phyloP scores from a whole-genome alignment of 2,113 vertebrate species.

The Entelurus aequoreus region DNA sequence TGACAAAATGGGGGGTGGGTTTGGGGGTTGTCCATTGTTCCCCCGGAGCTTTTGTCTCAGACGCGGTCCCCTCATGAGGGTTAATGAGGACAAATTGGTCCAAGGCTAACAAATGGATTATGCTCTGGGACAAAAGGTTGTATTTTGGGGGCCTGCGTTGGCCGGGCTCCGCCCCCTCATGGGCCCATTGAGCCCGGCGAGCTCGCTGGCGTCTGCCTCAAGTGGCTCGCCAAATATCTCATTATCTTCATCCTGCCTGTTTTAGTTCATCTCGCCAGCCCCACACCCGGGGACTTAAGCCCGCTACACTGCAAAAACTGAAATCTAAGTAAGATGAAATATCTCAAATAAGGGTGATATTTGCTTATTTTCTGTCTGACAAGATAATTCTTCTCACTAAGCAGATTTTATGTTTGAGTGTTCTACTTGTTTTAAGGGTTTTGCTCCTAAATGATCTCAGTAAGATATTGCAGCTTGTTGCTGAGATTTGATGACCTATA shows the following conservation, averaged over 20 bases:
- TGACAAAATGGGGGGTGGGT: constrained; percentile 57
- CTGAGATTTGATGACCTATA: too few relatives aligned
- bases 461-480: too few relatives aligned
- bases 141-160: constrained; percentile 61
- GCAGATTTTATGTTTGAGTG: too few relatives aligned
- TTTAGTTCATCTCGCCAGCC: constrained; percentile 21
- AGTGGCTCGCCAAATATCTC: constrained; percentile 78
- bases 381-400: too few relatives aligned
- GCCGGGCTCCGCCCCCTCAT: constrained; percentile 66
- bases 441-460: too few relatives aligned
- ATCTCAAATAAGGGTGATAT: too few relatives aligned
- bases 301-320: not conserved
- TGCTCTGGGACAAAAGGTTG: constrained; percentile 76
- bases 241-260: constrained; percentile 59
- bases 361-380: too few relatives aligned
- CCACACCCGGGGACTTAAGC: not conserved
- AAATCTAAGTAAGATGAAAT: too few relatives aligned
- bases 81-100: constrained; percentile 94
- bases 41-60: constrained; percentile 81
- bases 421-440: too few relatives aligned
- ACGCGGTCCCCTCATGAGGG: constrained; percentile 83
- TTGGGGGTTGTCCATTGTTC: constrained; percentile 75
- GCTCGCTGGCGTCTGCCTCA: constrained; percentile 79
- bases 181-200: constrained; percentile 72
- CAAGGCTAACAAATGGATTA: constrained; percentile 83